phyloP scores from a whole-genome alignment of 2,797 vertebrate species.

The Chrosomus eos region DNA sequence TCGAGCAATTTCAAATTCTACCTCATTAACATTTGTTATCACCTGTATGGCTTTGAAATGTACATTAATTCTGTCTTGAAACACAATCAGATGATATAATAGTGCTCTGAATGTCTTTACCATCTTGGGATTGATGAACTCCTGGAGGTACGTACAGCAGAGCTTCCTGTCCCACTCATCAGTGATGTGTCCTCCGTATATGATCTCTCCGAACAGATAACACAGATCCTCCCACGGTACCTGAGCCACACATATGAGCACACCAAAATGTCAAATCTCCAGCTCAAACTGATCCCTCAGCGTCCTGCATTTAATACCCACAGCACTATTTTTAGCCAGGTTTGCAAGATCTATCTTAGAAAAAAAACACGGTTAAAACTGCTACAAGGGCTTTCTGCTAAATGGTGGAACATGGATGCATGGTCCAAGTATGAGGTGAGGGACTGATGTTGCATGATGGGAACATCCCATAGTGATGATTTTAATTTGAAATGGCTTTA shows the following conservation, averaged over 20 bases:
- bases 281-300: constrained; percentile 33
- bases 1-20: neutral
- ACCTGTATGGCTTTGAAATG: neutral
- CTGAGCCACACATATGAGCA: constrained; percentile 64
- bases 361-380: constrained; percentile 9
- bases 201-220: constrained; percentile 86
- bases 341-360: constrained; percentile 8
- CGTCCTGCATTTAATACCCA: neutral
- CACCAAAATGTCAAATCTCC: neutral
- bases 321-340: constrained; percentile 34
- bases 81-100: neutral
- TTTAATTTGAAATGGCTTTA: constrained; percentile 2
- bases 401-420: neutral
- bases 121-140: constrained; percentile 82
- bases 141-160: constrained; percentile 80
- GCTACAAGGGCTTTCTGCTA: neutral
- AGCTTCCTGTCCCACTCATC: constrained; percentile 81
- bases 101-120: constrained; percentile 66
- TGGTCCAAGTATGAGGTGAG: neutral
- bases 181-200: constrained; percentile 84
- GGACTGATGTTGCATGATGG: neutral
- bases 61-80: neutral
- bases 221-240: constrained; percentile 84
- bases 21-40: neutral
- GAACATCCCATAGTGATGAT: neutral